Evolutionary conservation across 2,888 invertebrate species (phyloP).

Genomic region (Pristionchus japonicus): DNA sequence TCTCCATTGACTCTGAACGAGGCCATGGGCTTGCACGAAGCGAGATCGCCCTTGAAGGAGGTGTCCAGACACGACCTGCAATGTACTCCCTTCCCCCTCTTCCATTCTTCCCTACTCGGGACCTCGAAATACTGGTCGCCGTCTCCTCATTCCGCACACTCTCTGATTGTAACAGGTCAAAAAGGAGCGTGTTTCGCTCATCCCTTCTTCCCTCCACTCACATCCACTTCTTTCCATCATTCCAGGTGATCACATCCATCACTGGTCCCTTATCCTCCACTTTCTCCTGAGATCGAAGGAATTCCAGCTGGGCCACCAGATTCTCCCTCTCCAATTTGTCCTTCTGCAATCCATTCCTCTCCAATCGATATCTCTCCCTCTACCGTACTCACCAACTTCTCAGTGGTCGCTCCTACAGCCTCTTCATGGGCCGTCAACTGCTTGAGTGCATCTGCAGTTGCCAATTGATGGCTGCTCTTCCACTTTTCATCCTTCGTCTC

Average conservation of each 20-base stretch:
- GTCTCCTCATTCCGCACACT: too few species aligned
- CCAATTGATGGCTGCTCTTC: constrained; percentile 87
- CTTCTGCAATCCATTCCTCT: constrained; percentile 72
- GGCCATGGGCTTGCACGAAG: constrained; percentile 85
- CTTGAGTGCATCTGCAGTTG: constrained; percentile 85
- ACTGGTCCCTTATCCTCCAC: constrained; percentile 89
- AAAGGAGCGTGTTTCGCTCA: too few species aligned
- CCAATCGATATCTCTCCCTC: background rate
- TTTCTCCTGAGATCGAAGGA: constrained; percentile 86
- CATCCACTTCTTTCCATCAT: constrained; percentile 92
- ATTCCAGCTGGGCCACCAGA: constrained; percentile 87
- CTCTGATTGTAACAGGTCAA: too few species aligned
- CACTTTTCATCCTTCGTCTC: constrained; percentile 87
- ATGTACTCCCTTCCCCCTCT: background rate
- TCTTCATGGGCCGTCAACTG: constrained; percentile 83
- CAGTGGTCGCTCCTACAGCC: constrained; percentile 66
- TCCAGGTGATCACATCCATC: constrained; percentile 92
- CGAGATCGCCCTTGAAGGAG: constrained; percentile 86
- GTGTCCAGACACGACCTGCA: constrained; percentile 88
- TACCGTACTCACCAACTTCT: constrained; percentile 55
- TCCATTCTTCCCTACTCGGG: background rate
- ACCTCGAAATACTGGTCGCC: too few species aligned
- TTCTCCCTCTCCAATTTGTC: constrained; percentile 91
- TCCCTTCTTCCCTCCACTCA: constrained; percentile 55
- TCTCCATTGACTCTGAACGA: constrained; percentile 87